phyloP scores from a whole-genome alignment of 2,113 vertebrate species.

The Xenopus laevis region DNA sequence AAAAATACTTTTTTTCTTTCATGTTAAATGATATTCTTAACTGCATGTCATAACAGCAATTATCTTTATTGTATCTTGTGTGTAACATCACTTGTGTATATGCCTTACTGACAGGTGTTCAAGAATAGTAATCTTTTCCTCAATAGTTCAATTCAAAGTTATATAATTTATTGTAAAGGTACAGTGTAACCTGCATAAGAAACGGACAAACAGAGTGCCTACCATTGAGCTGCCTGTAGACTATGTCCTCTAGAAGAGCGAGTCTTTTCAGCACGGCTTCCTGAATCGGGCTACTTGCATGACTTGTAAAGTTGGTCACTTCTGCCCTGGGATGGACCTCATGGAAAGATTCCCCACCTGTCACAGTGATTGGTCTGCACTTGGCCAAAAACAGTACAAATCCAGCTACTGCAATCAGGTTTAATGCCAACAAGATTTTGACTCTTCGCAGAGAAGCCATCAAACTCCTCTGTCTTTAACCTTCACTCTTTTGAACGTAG shows the following conservation, averaged over 20 bases:
- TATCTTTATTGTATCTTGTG: too few species aligned
- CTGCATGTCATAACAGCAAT: too few species aligned
- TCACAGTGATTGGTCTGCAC: conserved; percentile 79
- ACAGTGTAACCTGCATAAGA: too few species aligned
- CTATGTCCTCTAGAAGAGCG: conserved; percentile 90
- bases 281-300: conserved; percentile 75
- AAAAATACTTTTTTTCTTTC: too few species aligned
- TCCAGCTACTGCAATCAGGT: conserved; percentile 82
- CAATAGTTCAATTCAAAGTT: too few species aligned
- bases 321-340: conserved; percentile 72
- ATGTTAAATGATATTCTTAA: too few species aligned
- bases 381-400: conserved; percentile 89
- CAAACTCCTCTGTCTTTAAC: conserved; percentile 63
- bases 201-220: conserved; percentile 46
- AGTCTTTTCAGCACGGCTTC: conserved; percentile 88
- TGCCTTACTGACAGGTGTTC: too few species aligned
- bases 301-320: conserved; percentile 74
- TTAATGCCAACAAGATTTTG: conserved; percentile 89
- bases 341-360: conserved; percentile 64
- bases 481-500: conserved; percentile 38
- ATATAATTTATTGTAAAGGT: too few species aligned
- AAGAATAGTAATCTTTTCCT: too few species aligned
- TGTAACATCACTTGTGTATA: too few species aligned
- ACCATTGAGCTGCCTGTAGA: conserved; percentile 94
- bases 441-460: conserved; percentile 96